Conservation (phyloP, 2,113 vertebrate genomes). For the Saimiri boliviensis region DNA sequence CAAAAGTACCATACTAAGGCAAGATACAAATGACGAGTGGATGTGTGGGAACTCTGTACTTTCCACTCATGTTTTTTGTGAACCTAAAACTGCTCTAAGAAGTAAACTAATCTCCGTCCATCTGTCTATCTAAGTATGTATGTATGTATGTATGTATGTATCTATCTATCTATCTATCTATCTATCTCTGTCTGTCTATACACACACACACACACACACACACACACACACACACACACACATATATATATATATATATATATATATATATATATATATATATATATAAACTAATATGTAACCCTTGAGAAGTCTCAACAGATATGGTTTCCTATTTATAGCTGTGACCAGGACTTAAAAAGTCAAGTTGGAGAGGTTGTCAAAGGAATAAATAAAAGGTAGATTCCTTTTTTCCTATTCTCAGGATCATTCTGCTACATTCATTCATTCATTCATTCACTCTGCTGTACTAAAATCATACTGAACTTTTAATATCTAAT, state of each 20-base stretch:
- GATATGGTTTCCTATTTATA: conserved; percentile 38
- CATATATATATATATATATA: neutral
- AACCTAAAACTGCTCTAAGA: neutral
- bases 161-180: too few relatives aligned
- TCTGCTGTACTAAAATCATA: neutral
- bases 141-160: too few relatives aligned
- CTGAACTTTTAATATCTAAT: neutral
- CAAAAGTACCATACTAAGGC: neutral
- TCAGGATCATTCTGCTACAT: neutral
- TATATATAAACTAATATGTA: conserved; percentile 50
- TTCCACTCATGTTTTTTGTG: neutral
- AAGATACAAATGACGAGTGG: neutral
- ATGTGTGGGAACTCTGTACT: neutral
- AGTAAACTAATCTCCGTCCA: neutral
- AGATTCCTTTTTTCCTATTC: neutral
- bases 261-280: too few relatives aligned
- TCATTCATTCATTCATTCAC: neutral
- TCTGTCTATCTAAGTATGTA: neutral
- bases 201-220: neutral
- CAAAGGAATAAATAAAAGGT: neutral
- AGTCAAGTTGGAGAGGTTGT: neutral
- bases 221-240: neutral
- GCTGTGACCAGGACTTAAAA: neutral
- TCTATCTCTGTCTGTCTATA: too few relatives aligned
- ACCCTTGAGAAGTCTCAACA: conserved; percentile 55